phyloP scores from a whole-genome alignment of 2,888 invertebrate species.

The Thyatira batis region DNA sequence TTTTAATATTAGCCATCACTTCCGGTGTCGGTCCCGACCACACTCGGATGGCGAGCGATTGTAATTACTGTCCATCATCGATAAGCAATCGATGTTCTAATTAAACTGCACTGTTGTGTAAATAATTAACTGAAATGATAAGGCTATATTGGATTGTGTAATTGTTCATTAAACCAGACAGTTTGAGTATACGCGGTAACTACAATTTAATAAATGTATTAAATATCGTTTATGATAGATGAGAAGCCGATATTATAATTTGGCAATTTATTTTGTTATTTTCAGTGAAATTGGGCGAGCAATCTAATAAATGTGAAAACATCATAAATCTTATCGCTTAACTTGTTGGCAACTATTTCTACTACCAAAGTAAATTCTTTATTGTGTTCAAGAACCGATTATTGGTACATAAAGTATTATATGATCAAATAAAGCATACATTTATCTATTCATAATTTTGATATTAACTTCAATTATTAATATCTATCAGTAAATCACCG shows the following conservation, averaged over 20 bases:
- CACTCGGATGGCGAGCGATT: constrained; percentile 32
- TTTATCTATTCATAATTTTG: background rate
- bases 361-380: background rate
- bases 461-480: background rate
- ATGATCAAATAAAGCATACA: background rate
- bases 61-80: constrained; percentile 58
- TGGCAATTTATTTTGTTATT: background rate
- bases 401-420: too few relatives aligned
- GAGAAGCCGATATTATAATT: too few relatives aligned
- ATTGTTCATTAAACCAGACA: constrained; percentile 17
- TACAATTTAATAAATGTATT: background rate
- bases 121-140: constrained; percentile 34
- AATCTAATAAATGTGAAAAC: too few relatives aligned
- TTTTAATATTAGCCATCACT: constrained; percentile 55
- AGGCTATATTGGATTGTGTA: constrained; percentile 25
- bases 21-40: constrained; percentile 14
- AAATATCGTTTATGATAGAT: background rate
- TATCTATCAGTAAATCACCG: too few relatives aligned
- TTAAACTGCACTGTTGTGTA: constrained; percentile 42
- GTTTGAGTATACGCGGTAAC: background rate
- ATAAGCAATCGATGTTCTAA: constrained; percentile 52
- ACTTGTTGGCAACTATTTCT: background rate
- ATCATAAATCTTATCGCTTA: too few relatives aligned
- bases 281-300: background rate
- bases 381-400: background rate